Conservation (phyloP, 2,888 invertebrate genomes). For the Dione vanillae region DNA sequence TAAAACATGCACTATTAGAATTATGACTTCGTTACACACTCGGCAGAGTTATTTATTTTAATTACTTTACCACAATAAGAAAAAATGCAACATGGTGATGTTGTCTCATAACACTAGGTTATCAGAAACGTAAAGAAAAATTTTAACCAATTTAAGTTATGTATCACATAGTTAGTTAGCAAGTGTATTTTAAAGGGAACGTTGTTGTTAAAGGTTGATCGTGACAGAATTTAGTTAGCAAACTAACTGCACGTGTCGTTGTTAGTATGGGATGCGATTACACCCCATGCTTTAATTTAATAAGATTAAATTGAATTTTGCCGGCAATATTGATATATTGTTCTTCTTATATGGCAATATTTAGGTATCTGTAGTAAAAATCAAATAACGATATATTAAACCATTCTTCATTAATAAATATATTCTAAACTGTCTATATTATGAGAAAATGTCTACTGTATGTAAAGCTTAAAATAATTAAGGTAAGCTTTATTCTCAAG, state of each 20-base stretch:
- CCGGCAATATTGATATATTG: background rate
- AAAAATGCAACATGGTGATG: too few relatives aligned
- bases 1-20: too few relatives aligned
- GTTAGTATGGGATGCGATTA: background rate
- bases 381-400: too few relatives aligned
- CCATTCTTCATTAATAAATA: too few relatives aligned
- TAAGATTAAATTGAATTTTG: slow-evolving; percentile 10
- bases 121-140: too few relatives aligned
- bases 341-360: too few relatives aligned
- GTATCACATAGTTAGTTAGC: background rate
- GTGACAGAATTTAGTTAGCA: background rate
- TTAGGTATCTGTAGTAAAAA: too few relatives aligned
- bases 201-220: background rate
- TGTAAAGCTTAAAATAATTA: background rate
- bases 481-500: slow-evolving; percentile 5
- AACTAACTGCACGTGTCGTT: slow-evolving; percentile 2
- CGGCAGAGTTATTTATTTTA: too few relatives aligned
- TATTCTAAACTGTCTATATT: background rate
- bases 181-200: background rate
- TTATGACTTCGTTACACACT: too few relatives aligned
- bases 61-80: too few relatives aligned
- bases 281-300: background rate
- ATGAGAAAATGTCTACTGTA: background rate
- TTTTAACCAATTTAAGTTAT: too few relatives aligned
- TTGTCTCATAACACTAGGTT: too few relatives aligned